phyloP scores from a whole-genome alignment of 2,797 vertebrate species.

The Valencia hispanica region DNA sequence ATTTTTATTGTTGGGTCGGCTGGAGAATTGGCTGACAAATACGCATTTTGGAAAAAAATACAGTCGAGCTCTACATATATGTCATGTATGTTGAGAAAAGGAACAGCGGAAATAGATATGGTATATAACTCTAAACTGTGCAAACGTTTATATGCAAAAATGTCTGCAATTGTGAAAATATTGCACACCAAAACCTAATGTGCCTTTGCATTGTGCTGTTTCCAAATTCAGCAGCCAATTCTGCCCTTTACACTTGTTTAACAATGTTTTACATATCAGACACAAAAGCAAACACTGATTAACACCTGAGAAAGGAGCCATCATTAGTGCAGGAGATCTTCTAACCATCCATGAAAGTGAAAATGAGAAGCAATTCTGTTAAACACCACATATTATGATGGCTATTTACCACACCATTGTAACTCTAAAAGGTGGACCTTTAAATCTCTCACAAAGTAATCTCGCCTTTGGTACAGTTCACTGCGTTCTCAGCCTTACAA shows the following conservation, averaged over 20 bases:
- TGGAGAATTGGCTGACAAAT: constrained; percentile 36
- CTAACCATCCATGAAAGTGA: constrained; percentile 80
- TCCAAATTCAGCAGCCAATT: constrained; percentile 51
- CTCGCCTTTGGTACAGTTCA: constrained; percentile 74
- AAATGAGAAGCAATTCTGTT: constrained; percentile 78
- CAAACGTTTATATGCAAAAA: constrained; percentile 54
- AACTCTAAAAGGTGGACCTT: constrained; percentile 69
- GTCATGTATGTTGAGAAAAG: constrained; percentile 36
- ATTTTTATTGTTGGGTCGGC: constrained; percentile 66
- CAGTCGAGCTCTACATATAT: constrained; percentile 12
- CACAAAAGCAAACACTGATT: constrained; percentile 73
- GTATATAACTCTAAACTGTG: constrained; percentile 46
- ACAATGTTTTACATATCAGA: constrained; percentile 68
- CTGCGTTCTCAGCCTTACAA: constrained; percentile 62
- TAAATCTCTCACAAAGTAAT: constrained; percentile 79
- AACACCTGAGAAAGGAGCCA: constrained; percentile 73
- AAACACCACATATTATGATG: constrained; percentile 73
- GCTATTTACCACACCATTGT: constrained; percentile 78
- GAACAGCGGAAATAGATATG: constrained; percentile 40
- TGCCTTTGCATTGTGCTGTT: constrained; percentile 54
- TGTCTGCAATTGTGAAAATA: constrained; percentile 43
- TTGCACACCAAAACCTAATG: constrained; percentile 37
- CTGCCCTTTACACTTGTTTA: constrained; percentile 75
- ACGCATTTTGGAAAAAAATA: constrained; percentile 20
- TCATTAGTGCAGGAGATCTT: constrained; percentile 61